Percentiles rank a stretch among this genome's conserved stretches.
These are phyloP conservation scores for Pelochelys cantorii DNA, from an alignment of 2,797 vertebrate genomes.

Conservation along the genomic window DNA sequence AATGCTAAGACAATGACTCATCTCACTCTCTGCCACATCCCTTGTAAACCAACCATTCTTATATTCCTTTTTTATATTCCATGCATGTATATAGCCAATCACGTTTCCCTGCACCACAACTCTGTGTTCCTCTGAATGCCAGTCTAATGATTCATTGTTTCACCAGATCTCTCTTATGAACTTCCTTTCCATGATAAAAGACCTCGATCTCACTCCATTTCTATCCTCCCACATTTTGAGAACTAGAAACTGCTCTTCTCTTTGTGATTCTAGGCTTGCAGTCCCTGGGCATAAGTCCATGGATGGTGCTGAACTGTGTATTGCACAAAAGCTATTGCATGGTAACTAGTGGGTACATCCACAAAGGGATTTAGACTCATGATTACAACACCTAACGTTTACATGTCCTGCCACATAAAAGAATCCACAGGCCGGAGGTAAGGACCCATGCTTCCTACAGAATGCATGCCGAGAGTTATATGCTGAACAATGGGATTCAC, in stretches of 20 bases:
- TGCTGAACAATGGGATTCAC: background rate
- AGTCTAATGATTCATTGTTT: background rate
- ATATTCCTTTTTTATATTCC: conserved; percentile 3
- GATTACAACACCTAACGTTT: background rate
- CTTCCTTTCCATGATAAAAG: background rate
- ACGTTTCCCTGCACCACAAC: background rate
- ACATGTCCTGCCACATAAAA: background rate
- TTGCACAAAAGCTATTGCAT: background rate
- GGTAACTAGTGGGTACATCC: background rate
- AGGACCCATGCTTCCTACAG: background rate
- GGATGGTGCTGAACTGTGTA: background rate
- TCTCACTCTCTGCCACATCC: background rate
- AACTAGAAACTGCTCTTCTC: background rate
- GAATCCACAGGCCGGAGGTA: background rate
- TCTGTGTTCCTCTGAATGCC: background rate
- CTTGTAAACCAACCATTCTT: background rate
- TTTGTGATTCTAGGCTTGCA: background rate
- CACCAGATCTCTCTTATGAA: background rate
- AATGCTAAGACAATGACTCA: background rate
- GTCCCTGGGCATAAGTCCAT: background rate
- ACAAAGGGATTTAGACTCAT: background rate
- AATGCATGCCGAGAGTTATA: background rate
- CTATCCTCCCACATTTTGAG: background rate
- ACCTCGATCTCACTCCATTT: background rate
- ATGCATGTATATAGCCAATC: conserved; percentile 13